Conservation (phyloP, 2,888 invertebrate species). For the Ormyrus rosae region DNA sequence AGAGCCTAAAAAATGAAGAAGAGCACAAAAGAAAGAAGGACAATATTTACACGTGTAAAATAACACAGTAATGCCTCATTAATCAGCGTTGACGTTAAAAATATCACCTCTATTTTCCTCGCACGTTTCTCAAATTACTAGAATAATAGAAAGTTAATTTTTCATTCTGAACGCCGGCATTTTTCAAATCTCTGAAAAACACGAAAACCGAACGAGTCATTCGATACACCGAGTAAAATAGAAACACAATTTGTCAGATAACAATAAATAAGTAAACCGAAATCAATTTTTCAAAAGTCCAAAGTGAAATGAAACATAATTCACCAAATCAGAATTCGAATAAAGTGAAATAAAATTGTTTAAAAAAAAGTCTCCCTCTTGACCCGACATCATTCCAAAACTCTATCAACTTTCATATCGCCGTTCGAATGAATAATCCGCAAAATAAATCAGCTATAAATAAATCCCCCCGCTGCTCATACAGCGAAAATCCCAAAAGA, state of each 20-base stretch:
- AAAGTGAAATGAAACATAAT: too few relatives aligned
- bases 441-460: too few relatives aligned
- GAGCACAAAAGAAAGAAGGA: constrained; percentile 2
- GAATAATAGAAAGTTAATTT: constrained; percentile 43
- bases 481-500: too few relatives aligned
- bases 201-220: constrained; percentile 11
- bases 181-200: constrained; percentile 19
- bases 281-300: too few relatives aligned
- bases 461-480: too few relatives aligned
- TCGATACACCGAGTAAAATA: constrained; percentile 13
- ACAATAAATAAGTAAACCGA: not conserved
- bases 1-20: not conserved
- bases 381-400: too few relatives aligned
- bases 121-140: constrained; percentile 46
- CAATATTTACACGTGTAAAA: constrained; percentile 23
- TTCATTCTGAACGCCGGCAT: constrained; percentile 3
- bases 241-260: constrained; percentile 12
- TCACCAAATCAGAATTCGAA: too few relatives aligned
- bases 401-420: not conserved
- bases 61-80: constrained; percentile 21
- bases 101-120: constrained; percentile 37
- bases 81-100: constrained; percentile 44
- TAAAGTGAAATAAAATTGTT: too few relatives aligned
- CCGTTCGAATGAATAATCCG: not conserved
- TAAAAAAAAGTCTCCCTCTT: too few relatives aligned